phyloP scores from a whole-genome alignment of 1,140 invertebrate genomes.

The Heliconius eleuchia region DNA sequence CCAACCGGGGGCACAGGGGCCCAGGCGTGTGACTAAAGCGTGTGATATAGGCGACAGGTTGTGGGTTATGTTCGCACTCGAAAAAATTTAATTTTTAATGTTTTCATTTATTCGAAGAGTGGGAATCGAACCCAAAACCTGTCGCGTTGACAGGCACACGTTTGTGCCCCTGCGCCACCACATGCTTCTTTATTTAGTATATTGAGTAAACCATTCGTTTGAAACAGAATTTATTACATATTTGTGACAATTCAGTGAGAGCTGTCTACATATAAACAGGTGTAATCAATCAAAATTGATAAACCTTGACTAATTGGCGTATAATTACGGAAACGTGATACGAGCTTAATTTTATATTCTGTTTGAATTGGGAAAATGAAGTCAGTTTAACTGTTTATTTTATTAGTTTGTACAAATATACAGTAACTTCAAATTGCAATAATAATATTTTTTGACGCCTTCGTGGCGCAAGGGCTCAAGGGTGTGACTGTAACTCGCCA shows the following conservation, averaged over 20 bases:
- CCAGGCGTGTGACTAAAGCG: too few relatives aligned
- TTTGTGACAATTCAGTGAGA: background rate
- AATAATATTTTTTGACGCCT: background rate
- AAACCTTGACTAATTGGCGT: conserved; percentile 25
- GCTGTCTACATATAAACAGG: conserved; percentile 3
- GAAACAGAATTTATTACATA: background rate
- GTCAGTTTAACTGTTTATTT: background rate
- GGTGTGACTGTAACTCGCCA: too few relatives aligned
- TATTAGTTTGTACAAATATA: background rate
- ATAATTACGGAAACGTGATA: conserved; percentile 25
- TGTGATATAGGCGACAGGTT: too few relatives aligned
- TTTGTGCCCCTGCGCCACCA: too few relatives aligned
- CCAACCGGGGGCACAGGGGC: too few relatives aligned
- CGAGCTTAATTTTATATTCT: conserved; percentile 5
- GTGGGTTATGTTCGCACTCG: too few relatives aligned
- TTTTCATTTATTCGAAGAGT: background rate
- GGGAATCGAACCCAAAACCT: background rate
- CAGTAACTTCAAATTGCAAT: background rate
- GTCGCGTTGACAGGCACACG: too few relatives aligned
- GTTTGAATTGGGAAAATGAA: conserved; percentile 1
- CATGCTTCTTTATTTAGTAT: too few relatives aligned
- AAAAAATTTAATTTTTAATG: too few relatives aligned
- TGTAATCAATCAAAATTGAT: conserved; percentile 26
- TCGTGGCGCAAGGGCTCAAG: background rate
- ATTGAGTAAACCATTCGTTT: too few relatives aligned